Evolutionary conservation across 2,797 vertebrate genomes (phyloP).

Genomic region (Semotilus atromaculatus): DNA sequence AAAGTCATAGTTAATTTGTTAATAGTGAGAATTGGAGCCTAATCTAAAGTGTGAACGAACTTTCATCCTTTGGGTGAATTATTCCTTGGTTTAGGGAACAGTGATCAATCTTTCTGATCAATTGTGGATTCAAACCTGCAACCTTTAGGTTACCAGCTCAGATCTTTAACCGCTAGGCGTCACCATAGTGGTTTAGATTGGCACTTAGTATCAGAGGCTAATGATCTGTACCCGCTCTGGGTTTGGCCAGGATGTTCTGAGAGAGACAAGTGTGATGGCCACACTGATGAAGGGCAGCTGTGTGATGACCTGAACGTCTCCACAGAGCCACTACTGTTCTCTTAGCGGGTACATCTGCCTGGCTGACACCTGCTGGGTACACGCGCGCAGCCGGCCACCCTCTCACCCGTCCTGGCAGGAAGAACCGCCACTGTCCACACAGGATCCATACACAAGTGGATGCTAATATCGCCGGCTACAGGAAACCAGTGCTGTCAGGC

Average conservation of each 20-base stretch:
- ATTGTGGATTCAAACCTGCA: not conserved
- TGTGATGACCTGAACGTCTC: constrained; percentile 29
- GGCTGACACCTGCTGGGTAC: constrained; percentile 85
- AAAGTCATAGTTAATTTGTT: too few species aligned
- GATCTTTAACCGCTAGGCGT: not conserved
- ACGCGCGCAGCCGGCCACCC: constrained; percentile 39
- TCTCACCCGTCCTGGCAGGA: constrained; percentile 80
- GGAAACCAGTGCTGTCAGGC: constrained; percentile 70
- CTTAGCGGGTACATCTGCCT: constrained; percentile 76
- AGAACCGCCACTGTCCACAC: constrained; percentile 74
- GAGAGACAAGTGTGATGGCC: constrained; percentile 32
- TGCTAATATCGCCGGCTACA: constrained; percentile 74
- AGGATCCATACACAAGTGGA: constrained; percentile 78
- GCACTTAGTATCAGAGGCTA: constrained; percentile 37
- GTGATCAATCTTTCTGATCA: not conserved
- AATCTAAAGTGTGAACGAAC: not conserved
- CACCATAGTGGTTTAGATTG: constrained; percentile 14
- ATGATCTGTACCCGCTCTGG: constrained; percentile 37
- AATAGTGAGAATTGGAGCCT: too few species aligned
- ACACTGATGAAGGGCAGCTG: constrained; percentile 29
- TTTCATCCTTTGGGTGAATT: not conserved
- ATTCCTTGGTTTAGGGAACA: not conserved
- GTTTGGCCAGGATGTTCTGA: constrained; percentile 45
- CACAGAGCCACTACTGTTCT: constrained; percentile 75
- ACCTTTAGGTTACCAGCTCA: not conserved